Base-by-base conservation (phyloP, 1,140 invertebrate species). In the Kradibia gibbosae region DNA sequence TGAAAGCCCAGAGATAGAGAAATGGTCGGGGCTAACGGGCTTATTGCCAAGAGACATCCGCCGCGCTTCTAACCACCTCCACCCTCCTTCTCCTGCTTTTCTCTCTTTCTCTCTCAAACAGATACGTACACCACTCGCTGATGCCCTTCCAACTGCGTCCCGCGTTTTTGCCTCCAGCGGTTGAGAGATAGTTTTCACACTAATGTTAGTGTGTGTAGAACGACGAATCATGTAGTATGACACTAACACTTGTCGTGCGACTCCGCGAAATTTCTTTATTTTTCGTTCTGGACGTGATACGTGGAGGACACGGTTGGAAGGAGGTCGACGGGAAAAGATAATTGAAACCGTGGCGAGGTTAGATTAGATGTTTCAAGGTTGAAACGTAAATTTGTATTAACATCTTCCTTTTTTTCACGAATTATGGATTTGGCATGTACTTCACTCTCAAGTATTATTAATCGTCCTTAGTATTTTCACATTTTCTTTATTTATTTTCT, bases 1-100 rank as follows among this genome's bases (percentile, higher is more conserved):
- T 13, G 67, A 45, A 34, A 42, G 67, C n/a, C 17, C 5, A 76
- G 81, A 82, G 82, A 76, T 80, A 82, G 77, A 50, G 75, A 34
- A 55, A 50, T 48, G 20, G 15, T 36, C 74, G 82, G 82, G 82
- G 73, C 82, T 82, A 81, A 53, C 65, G 73, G 83, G 84, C 82
- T 86, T 84, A 84, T 82, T 82, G 83, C 83, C 83, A 84, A 80
- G 65, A 81, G 77, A 82, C 83, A 31, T 31, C 73, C 74, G 62
- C 79, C 55, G 73, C 39, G 42, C 75, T 31, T 1, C 22, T n/a
- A 11, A 2, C 25, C 17, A 10, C 34, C 48, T 1, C 22, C 36
- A 11, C 17, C 25, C 17, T 11, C 34, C 45, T 31, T 31, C 31
- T 53, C 50, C 50, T 60, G 36, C 28, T 42, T 25, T 5, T 42